These are phyloP conservation scores for Aphelinus certus DNA, from an alignment of 1,140 invertebrate genomes.

Conservation along the genomic window DNA sequence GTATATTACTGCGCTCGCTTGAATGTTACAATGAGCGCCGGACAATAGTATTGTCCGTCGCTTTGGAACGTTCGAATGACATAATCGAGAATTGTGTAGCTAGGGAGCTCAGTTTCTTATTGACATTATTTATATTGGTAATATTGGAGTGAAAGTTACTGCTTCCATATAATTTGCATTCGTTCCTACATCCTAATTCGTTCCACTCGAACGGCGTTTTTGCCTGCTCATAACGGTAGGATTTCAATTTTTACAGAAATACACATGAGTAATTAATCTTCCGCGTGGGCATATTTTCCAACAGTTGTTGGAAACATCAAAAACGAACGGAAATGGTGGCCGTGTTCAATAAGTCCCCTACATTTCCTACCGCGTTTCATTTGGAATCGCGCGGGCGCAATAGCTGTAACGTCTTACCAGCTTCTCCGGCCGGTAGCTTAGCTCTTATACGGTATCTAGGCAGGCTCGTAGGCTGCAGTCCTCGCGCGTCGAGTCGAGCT, in stretches of 20 bases:
- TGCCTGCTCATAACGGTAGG: background rate
- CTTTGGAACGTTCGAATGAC: slow-evolving; percentile 15
- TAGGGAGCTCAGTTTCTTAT: slow-evolving; percentile 19
- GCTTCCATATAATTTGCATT: slow-evolving; percentile 15
- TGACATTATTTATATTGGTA: slow-evolving; percentile 24
- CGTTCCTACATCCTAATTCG: background rate
- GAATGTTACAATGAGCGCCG: no score
- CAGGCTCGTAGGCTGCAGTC: slow-evolving; percentile 80
- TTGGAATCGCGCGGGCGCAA: no score
- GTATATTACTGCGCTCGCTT: no score
- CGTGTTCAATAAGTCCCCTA: background rate
- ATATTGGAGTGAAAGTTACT: slow-evolving; percentile 33
- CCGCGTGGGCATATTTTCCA: no score
- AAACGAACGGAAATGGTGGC: background rate
- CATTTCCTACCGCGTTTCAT: background rate
- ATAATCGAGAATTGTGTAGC: slow-evolving; percentile 35
- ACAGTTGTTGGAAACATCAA: no score
- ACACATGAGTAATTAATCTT: no score
- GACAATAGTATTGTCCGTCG: background rate
- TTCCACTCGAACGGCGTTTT: slow-evolving; percentile 9
- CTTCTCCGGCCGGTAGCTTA: slow-evolving; percentile 82
- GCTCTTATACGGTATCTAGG: slow-evolving; percentile 78
- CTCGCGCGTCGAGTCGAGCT: slow-evolving; percentile 81
- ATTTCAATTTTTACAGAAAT: no score
- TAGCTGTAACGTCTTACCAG: slow-evolving; percentile 67